Base-by-base conservation (phyloP, 2,113 vertebrate species). In the Macrotus californicus region DNA sequence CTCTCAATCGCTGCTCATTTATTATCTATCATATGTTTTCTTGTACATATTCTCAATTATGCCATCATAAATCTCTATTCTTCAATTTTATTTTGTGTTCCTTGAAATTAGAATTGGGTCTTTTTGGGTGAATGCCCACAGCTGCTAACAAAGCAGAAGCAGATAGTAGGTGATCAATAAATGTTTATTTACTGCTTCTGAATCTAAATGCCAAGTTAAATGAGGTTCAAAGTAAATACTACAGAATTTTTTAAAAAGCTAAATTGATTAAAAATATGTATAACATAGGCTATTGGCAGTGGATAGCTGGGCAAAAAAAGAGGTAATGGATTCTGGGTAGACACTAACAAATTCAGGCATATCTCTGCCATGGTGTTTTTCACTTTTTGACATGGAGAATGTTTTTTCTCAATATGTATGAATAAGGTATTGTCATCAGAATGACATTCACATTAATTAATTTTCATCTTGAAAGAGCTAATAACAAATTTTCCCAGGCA, bases 161-260 rank as follows among this genome's bases (percentile, higher is more conserved):
- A 46, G 29, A 52, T 34, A 88, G 52, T n/a, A 84, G 81, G 75
- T 69, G 14, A 90, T 94, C 36, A 79, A 86, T 80, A 87, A 61
- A 84, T 67, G 54, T 84, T 52, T 89, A 36, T 75, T 64, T 69
- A 86, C 77, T 85, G 43, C 39, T 85, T 79, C 34, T n/a, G 79
- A 89, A 54, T 73, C 46, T 80, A 84, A 87, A 67, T 77, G 79
- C 69, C 73, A 94, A 88, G 81, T 83, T 31, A 84, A 95, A 36
- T 91, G 46, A 89, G 41, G 56, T 70, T 93, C 69, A 91, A 88
- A 80, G 11, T 80, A 90, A 96, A 95, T 80, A 91, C 50, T 48
- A 22, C 9, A 66, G 61, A 86, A 89, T 59, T 39, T 59, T 89
- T 79, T 14, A 34, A 48, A 73, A 31, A 83, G 66, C 29, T 59